A percentile compares a stretch with the other conserved stretches of the same genome.
These are phyloP conservation scores for Allolobophora icterica DNA, from an alignment of 2,888 invertebrate species.

Conservation along the genomic window DNA sequence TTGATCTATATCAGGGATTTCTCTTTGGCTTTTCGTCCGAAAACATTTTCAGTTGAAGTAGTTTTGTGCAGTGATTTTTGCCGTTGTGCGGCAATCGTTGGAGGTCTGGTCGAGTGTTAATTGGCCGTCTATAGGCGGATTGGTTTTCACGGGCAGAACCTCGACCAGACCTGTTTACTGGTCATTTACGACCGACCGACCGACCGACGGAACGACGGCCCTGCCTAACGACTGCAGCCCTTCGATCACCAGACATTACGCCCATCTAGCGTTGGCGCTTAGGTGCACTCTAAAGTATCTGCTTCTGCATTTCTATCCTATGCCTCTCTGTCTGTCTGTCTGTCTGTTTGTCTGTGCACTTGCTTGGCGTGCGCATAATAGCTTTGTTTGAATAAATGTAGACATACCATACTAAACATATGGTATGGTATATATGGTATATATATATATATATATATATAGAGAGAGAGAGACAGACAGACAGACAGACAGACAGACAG, in stretches of 20 bases:
- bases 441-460: no score
- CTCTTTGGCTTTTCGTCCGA: background rate
- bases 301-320: background rate
- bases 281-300: slow-evolving; percentile 9
- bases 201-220: background rate
- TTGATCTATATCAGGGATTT: background rate
- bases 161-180: background rate
- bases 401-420: no score
- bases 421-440: no score
- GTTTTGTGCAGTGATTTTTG: background rate
- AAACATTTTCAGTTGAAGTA: background rate
- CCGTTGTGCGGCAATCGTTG: background rate
- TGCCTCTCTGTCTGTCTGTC: background rate
- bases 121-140: slow-evolving; percentile 17
- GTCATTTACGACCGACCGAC: background rate
- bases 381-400: background rate
- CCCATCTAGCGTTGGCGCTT: background rate
- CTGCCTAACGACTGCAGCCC: background rate
- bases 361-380: background rate
- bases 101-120: background rate
- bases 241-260: background rate
- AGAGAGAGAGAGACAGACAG: no score
- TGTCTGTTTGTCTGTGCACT: background rate
- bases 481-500: no score
- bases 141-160: background rate